phyloP scores from a whole-genome alignment of 2,888 invertebrate species.

The Trichogramma evanescens region DNA sequence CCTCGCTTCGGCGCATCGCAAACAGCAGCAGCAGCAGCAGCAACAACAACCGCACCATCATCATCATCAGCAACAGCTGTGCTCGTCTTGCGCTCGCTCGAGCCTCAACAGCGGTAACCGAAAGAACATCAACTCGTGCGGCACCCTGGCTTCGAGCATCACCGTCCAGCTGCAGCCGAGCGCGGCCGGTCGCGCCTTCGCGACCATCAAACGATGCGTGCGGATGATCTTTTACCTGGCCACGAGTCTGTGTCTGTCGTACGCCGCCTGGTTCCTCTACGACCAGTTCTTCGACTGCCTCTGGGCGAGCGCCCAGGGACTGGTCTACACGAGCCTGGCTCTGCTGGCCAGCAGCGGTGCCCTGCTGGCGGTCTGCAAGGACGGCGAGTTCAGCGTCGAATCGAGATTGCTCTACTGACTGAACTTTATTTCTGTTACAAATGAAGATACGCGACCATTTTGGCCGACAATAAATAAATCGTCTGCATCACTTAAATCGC shows the following conservation, averaged over 20 bases:
- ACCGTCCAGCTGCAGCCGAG: too few relatives aligned
- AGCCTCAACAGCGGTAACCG: too few relatives aligned
- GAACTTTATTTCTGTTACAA: neutral
- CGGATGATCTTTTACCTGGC: neutral
- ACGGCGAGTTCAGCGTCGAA: slow-evolving; percentile 10
- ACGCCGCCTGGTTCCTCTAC: slow-evolving; percentile 4
- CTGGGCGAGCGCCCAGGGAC: slow-evolving; percentile 1
- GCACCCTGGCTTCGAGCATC: too few relatives aligned
- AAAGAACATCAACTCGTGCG: too few relatives aligned
- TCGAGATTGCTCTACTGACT: neutral
- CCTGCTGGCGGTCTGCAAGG: slow-evolving; percentile 3
- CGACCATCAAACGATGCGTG: neutral
- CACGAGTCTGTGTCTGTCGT: neutral
- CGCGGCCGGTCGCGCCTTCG: neutral
- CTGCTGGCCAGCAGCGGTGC: neutral
- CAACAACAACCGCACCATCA: too few relatives aligned
- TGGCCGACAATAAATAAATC: neutral
- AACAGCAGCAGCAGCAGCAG: too few relatives aligned
- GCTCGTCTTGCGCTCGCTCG: too few relatives aligned
- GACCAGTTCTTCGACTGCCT: slow-evolving; percentile 11
- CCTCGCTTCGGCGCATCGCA: too few relatives aligned
- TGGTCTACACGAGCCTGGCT: neutral
- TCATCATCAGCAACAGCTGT: too few relatives aligned
- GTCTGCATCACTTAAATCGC: neutral
- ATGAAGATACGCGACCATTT: neutral